Evolutionary conservation across 2,888 invertebrate species (phyloP).

Genomic region (Drosophila multiciliata): DNA sequence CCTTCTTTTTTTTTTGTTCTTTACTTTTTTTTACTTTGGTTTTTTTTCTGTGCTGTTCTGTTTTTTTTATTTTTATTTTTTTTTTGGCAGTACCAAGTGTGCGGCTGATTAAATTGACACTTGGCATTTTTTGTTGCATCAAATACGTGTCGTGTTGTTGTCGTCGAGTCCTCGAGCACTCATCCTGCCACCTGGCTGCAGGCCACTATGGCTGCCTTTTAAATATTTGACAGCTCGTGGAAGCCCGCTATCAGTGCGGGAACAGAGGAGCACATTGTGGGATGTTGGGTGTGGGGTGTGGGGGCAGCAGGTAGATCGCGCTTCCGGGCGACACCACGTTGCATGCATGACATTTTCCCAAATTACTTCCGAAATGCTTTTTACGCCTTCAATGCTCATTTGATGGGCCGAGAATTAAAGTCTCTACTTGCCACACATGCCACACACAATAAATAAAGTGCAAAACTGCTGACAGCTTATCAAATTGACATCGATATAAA

Average conservation of each 20-base stretch:
- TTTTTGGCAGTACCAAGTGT: constrained; percentile 53
- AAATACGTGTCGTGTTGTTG: constrained; percentile 57
- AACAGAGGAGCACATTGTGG: not conserved
- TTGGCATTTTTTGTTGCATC: constrained; percentile 80
- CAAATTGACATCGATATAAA: not conserved
- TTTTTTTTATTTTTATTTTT: not conserved
- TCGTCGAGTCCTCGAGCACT: constrained; percentile 14
- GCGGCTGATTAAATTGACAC: constrained; percentile 80
- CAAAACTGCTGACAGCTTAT: constrained; percentile 2
- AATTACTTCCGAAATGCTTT: constrained; percentile 66
- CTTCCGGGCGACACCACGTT: constrained; percentile 33
- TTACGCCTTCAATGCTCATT: constrained; percentile 34
- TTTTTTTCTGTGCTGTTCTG: not conserved
- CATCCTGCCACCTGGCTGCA: constrained; percentile 18
- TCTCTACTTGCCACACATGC: constrained; percentile 4
- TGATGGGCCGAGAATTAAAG: not conserved
- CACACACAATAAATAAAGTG: constrained; percentile 15
- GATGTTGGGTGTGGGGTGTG: not conserved
- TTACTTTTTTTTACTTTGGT: constrained; percentile 17
- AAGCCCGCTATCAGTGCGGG: constrained; percentile 13
- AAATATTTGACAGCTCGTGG: constrained; percentile 65
- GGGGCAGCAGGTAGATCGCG: constrained; percentile 1
- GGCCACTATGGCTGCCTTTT: constrained; percentile 48
- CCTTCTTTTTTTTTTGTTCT: not conserved
- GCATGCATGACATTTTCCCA: constrained; percentile 61